These are phyloP conservation scores for Blennius ocellaris DNA, from an alignment of 2,113 vertebrate species.

Conservation along the genomic window DNA sequence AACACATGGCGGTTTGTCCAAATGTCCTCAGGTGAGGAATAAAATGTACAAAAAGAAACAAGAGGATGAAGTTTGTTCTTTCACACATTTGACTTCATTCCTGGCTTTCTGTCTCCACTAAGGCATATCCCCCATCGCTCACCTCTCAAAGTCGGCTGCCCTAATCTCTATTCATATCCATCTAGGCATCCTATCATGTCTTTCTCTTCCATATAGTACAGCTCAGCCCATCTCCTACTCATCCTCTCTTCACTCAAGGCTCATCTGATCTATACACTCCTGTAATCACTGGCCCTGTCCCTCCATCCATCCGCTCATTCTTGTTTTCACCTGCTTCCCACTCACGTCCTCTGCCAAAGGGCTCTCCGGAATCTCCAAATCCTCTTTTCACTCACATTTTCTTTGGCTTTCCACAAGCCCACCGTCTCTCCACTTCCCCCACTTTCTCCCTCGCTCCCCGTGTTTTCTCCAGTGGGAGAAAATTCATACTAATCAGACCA, in stretches of 20 bases:
- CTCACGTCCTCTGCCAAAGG: conserved; percentile 59
- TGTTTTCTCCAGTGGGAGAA: conserved; percentile 60
- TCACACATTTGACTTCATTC: conserved; percentile 13
- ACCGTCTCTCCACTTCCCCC: conserved; percentile 20
- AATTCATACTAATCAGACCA: conserved; percentile 69
- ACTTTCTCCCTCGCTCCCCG: conserved; percentile 37
- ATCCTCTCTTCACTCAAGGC: conserved; percentile 47
- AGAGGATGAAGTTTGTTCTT: background rate
- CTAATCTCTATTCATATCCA: conserved; percentile 11
- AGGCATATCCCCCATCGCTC: conserved; percentile 12
- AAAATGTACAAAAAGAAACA: background rate
- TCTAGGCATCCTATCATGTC: conserved; percentile 10
- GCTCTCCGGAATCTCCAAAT: conserved; percentile 62
- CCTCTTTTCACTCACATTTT: conserved; percentile 53
- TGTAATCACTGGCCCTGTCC: conserved; percentile 63
- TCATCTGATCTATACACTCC: conserved; percentile 59
- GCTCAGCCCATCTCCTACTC: conserved; percentile 41
- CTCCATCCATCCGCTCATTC: conserved; percentile 36
- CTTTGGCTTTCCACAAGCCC: conserved; percentile 53
- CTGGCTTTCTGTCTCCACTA: conserved; percentile 4
- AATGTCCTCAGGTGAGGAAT: background rate
- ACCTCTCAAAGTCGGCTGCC: conserved; percentile 7
- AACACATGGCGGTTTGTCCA: background rate
- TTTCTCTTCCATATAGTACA: conserved; percentile 6
- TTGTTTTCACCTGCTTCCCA: conserved; percentile 56